These are phyloP conservation scores for Phymorhynchus buccinoides DNA, from an alignment of 1,140 invertebrate genomes.

Conservation along the genomic window DNA sequence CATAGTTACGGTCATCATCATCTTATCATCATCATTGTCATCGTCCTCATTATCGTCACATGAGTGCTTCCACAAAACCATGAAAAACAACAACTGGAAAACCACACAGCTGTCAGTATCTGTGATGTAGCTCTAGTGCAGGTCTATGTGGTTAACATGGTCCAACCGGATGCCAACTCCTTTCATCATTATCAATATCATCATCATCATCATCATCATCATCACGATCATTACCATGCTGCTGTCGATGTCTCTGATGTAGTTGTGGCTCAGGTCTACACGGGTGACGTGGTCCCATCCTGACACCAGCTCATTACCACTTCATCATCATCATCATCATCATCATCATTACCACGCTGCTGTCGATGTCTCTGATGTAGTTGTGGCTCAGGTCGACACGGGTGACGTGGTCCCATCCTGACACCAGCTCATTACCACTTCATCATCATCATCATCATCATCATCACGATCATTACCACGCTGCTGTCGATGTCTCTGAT, in stretches of 20 bases:
- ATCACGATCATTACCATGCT: conserved; percentile 79
- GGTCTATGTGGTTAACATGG: conserved; percentile 80
- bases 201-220: too few relatives aligned
- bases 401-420: conserved; percentile 79
- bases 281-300: conserved; percentile 80
- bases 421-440: too few relatives aligned
- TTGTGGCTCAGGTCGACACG: conserved; percentile 87
- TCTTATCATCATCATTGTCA: too few relatives aligned
- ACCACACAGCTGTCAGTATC: conserved; percentile 86
- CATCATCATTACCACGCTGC: conserved; percentile 78
- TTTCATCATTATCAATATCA: too few relatives aligned
- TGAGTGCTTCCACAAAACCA: too few relatives aligned
- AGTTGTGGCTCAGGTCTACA: conserved; percentile 86
- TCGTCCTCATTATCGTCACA: too few relatives aligned
- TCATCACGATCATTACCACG: too few relatives aligned
- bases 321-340: background rate
- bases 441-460: too few relatives aligned
- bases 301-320: conserved; percentile 60
- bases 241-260: conserved; percentile 84
- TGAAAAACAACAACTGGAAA: too few relatives aligned
- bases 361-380: conserved; percentile 84
- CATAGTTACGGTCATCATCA: too few relatives aligned
- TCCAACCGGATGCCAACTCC: too few relatives aligned
- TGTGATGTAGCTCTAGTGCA: conserved; percentile 85
- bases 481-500: conserved; percentile 85